These are phyloP conservation scores for Archegozetes longisetosus DNA, from an alignment of 1,140 invertebrate genomes.

Conservation along the genomic window DNA sequence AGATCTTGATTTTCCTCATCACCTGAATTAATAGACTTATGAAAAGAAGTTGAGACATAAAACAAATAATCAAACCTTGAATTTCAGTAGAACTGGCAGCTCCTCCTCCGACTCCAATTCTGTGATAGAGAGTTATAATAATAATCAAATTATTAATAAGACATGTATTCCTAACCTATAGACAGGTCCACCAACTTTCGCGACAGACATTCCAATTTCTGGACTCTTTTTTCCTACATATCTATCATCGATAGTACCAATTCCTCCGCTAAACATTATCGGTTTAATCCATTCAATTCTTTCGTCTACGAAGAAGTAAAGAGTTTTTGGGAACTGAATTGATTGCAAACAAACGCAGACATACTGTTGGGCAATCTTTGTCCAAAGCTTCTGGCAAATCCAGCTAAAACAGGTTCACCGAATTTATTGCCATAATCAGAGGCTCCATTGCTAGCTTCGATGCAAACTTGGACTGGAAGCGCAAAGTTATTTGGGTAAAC, in stretches of 20 bases:
- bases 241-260: constrained; percentile 68
- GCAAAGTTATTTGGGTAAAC: constrained; percentile 81
- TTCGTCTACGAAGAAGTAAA: constrained; percentile 31
- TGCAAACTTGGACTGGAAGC: constrained; percentile 60
- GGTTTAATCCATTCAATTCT: constrained; percentile 90
- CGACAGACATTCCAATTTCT: constrained; percentile 59
- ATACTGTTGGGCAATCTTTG: constrained; percentile 35
- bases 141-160: background rate
- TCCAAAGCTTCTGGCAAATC: constrained; percentile 83
- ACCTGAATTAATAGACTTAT: constrained; percentile 37
- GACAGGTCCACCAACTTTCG: constrained; percentile 90
- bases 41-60: background rate
- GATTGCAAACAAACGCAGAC: background rate
- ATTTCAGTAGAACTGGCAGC: constrained; percentile 59
- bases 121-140: constrained; percentile 35
- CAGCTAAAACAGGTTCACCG: constrained; percentile 80
- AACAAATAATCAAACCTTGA: constrained; percentile 22
- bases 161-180: constrained; percentile 15
- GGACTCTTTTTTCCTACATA: constrained; percentile 57
- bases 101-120: constrained; percentile 93
- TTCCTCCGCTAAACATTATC: constrained; percentile 95
- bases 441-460: constrained; percentile 93
- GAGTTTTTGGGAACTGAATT: background rate
- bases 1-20: constrained; percentile 67
- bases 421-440: constrained; percentile 98